Conservation (phyloP, 2,888 invertebrate species). For the Patella pellucida region DNA sequence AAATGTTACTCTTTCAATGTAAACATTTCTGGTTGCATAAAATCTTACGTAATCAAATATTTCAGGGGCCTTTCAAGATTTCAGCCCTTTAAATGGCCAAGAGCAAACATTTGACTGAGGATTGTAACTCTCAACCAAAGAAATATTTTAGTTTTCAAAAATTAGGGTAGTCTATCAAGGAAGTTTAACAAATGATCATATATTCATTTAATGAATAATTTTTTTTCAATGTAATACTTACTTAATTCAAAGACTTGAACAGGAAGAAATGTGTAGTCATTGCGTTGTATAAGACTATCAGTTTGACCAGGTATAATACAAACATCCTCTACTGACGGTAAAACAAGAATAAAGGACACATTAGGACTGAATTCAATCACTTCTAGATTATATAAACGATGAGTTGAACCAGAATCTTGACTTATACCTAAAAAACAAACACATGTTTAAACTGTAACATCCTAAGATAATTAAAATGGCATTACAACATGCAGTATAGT, state of each 20-base stretch:
- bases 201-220: neutral
- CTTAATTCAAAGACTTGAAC: slow-evolving; percentile 82
- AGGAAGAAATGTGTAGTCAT: slow-evolving; percentile 87
- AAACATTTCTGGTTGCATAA: no score
- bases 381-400: slow-evolving; percentile 89
- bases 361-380: slow-evolving; percentile 92
- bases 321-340: slow-evolving; percentile 92
- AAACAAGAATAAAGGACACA: slow-evolving; percentile 91
- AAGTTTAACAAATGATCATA: no score
- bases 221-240: slow-evolving; percentile 57
- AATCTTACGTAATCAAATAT: no score
- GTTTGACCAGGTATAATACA: slow-evolving; percentile 85
- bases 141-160: no score
- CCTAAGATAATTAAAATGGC: neutral
- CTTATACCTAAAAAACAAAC: slow-evolving; percentile 41
- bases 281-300: slow-evolving; percentile 86
- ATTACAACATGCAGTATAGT: no score
- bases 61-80: no score
- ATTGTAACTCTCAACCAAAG: no score
- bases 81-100: no score
- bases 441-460: neutral
- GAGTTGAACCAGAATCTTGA: slow-evolving; percentile 59
- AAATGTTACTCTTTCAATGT: no score
- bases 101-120: no score
- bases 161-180: no score